phyloP scores from a whole-genome alignment of 2,797 vertebrate genomes.

The Glyptemys insculpta region DNA sequence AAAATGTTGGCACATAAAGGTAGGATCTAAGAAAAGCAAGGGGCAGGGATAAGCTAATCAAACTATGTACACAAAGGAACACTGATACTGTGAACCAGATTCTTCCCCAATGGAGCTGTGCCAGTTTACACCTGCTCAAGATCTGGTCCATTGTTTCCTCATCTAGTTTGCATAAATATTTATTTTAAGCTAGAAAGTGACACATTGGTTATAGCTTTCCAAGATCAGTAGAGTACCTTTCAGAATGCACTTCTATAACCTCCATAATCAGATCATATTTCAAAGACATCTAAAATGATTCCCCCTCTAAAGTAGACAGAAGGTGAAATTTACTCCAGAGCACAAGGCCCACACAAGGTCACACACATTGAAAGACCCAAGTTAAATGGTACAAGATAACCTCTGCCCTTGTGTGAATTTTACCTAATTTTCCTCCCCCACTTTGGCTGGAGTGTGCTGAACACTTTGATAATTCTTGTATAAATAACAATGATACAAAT shows the following conservation, averaged over 20 bases:
- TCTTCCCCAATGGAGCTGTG: neutral
- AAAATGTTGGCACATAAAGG: neutral
- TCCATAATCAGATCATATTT: neutral
- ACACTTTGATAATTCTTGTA: neutral
- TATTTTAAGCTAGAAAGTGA: neutral
- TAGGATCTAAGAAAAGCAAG: neutral
- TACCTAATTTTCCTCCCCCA: neutral
- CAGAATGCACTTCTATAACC: neutral
- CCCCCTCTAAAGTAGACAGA: neutral
- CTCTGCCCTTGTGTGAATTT: neutral
- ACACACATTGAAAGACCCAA: neutral
- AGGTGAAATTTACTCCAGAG: neutral
- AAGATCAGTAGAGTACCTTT: neutral
- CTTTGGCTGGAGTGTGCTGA: neutral
- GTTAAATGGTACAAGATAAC: rapidly evolving
- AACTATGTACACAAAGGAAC: neutral
- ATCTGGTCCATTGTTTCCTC: neutral
- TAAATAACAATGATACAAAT: too few species aligned
- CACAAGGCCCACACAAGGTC: neutral
- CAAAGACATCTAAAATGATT: neutral
- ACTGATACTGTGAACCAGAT: neutral
- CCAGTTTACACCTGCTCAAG: neutral
- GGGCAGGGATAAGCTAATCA: neutral
- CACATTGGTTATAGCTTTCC: neutral
- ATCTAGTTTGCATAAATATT: neutral